A percentile compares a stretch with the other conserved stretches of the same genome.
These are phyloP conservation scores for Blennius ocellaris DNA, from an alignment of 2,113 vertebrate species.

Conservation along the genomic window DNA sequence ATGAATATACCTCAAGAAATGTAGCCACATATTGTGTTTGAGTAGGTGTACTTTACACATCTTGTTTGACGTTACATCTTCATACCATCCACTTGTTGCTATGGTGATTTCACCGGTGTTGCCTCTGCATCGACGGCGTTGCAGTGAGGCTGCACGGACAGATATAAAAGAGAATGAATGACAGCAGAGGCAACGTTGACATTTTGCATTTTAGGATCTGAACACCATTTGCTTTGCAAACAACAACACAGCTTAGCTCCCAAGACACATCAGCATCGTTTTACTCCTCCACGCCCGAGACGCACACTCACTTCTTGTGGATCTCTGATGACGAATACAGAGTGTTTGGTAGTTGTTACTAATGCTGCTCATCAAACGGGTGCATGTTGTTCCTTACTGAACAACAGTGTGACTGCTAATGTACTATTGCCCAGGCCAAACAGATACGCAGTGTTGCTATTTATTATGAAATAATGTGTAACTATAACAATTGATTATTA, in stretches of 20 bases:
- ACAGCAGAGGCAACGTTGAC: constrained; percentile 13
- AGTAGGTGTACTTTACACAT: constrained; percentile 1
- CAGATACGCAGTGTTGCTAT: no score
- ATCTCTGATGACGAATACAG: constrained; percentile 25
- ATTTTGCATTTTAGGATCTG: constrained; percentile 1
- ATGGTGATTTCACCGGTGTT: not conserved
- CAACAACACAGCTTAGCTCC: constrained; percentile 5
- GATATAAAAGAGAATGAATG: constrained; percentile 1
- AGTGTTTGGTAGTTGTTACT: constrained; percentile 39
- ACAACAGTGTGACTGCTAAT: no score
- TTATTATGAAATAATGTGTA: no score
- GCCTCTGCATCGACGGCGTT: no score
- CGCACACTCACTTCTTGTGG: not conserved
- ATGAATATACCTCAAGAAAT: no score
- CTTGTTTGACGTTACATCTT: constrained; percentile 13
- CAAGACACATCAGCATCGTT: not conserved
- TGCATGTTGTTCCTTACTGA: not conserved
- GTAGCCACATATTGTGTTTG: no score
- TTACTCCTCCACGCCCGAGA: constrained; percentile 10
- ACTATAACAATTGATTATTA: no score
- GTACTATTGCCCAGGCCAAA: no score
- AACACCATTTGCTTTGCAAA: constrained; percentile 15
- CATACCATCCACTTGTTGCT: constrained; percentile 35
- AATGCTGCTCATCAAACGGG: constrained; percentile 13
- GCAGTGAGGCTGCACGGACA: no score